Percentiles rank a stretch among this genome's conserved stretches.
Conservation (phyloP, 2,888 invertebrate genomes). For the Aporophyla lueneburgensis region DNA sequence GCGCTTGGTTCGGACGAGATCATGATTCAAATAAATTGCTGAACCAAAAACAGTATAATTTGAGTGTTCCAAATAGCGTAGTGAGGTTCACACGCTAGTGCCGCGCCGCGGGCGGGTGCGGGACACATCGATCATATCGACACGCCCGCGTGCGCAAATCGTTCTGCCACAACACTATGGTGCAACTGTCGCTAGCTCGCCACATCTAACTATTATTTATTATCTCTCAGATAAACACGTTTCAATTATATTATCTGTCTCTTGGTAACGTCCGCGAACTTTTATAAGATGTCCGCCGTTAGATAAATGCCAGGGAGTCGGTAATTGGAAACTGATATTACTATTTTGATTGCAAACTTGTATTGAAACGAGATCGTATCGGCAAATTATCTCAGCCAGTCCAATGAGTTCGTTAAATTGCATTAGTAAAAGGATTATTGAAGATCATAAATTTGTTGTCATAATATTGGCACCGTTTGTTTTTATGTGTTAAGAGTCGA, state of each 20-base stretch:
- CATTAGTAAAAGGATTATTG: slow-evolving; percentile 50
- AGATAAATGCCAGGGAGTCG: slow-evolving; percentile 34
- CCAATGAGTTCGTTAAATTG: slow-evolving; percentile 41
- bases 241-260: slow-evolving; percentile 58
- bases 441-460: slow-evolving; percentile 61
- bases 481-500: slow-evolving; percentile 34
- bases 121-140: slow-evolving; percentile 69
- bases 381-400: slow-evolving; percentile 44
- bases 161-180: slow-evolving; percentile 51
- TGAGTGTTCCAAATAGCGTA: slow-evolving; percentile 70
- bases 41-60: slow-evolving; percentile 75
- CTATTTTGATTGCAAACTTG: slow-evolving; percentile 63
- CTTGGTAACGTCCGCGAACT: slow-evolving; percentile 47
- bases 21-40: slow-evolving; percentile 75
- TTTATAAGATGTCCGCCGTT: slow-evolving; percentile 36
- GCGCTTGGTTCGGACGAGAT: slow-evolving; percentile 64
- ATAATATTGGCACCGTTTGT: slow-evolving; percentile 60
- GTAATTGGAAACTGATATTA: slow-evolving; percentile 58
- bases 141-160: slow-evolving; percentile 53
- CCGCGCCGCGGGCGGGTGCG: slow-evolving; percentile 60
- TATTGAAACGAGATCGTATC: slow-evolving; percentile 54
- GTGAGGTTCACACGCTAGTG: slow-evolving; percentile 73
- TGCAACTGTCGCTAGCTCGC: slow-evolving; percentile 58
- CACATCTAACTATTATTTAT: slow-evolving; percentile 22
- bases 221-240: slow-evolving; percentile 37